phyloP scores from a whole-genome alignment of 1,140 invertebrate species.

The Zaprionus gabonicus region DNA sequence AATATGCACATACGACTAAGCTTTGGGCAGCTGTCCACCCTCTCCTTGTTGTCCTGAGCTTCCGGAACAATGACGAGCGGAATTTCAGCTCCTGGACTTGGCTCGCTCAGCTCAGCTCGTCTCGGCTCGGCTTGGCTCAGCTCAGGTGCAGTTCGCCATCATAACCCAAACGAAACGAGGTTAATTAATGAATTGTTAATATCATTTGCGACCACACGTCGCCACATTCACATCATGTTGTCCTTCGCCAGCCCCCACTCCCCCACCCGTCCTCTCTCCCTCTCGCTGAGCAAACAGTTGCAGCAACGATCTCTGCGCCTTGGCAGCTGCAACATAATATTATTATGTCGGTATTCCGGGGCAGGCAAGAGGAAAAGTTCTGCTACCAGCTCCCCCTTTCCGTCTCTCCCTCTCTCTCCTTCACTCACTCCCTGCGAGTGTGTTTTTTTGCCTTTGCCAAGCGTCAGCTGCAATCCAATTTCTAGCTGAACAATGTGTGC shows the following conservation, averaged over 20 bases:
- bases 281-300: conserved; percentile 63
- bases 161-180: conserved; percentile 78
- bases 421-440: neutral
- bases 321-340: conserved; percentile 80
- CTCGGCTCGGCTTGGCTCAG: conserved; percentile 3
- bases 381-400: neutral
- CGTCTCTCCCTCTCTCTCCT: neutral
- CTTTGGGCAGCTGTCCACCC: conserved; percentile 40
- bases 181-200: conserved; percentile 83
- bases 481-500: conserved; percentile 65
- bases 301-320: conserved; percentile 72
- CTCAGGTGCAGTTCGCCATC: conserved; percentile 53
- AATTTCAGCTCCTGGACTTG: conserved; percentile 31
- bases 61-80: conserved; percentile 66
- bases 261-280: neutral
- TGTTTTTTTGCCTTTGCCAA: conserved; percentile 38
- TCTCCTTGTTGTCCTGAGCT: neutral
- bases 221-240: conserved; percentile 62
- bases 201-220: conserved; percentile 81
- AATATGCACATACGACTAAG: conserved; percentile 74
- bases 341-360: conserved; percentile 60
- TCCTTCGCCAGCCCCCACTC: conserved; percentile 8
- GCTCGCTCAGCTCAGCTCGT: conserved; percentile 1
- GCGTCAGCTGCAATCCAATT: conserved; percentile 78
- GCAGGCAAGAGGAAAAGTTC: conserved; percentile 15